These are phyloP conservation scores for Darwinula stevensoni DNA, from an alignment of 2,888 invertebrate species.

Conservation along the genomic window DNA sequence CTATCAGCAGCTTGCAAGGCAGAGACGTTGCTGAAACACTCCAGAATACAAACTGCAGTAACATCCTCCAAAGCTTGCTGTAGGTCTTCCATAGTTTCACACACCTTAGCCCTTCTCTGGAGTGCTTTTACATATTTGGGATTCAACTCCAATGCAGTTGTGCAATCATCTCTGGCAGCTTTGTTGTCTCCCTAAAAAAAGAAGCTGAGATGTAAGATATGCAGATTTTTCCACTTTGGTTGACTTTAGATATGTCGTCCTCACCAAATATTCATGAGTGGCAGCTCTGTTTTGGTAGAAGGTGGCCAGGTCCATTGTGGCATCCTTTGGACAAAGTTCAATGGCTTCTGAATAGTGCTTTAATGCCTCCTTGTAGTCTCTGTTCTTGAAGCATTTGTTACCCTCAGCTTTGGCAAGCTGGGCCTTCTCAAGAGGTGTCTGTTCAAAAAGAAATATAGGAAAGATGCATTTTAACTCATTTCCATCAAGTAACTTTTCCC, in stretches of 20 bases:
- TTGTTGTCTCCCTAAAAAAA: constrained; percentile 29
- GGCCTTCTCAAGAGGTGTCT: too few species aligned
- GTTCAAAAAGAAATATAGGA: too few species aligned
- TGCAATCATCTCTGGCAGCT: constrained; percentile 58
- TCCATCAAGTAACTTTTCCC: not conserved
- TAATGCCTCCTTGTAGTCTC: constrained; percentile 19
- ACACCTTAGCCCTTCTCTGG: constrained; percentile 34
- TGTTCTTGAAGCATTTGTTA: constrained; percentile 19
- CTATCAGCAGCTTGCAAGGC: constrained; percentile 58
- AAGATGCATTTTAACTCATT: constrained; percentile 23
- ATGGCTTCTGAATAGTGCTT: constrained; percentile 21
- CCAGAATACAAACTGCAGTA: constrained; percentile 68
- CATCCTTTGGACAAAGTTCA: constrained; percentile 20
- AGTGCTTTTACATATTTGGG: constrained; percentile 65
- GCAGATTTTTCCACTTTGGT: constrained; percentile 3
- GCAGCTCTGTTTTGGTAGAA: constrained; percentile 91
- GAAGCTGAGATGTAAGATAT: constrained; percentile 1
- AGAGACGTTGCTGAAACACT: constrained; percentile 51
- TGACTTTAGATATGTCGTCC: constrained; percentile 8
- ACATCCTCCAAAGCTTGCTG: constrained; percentile 62
- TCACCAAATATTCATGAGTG: constrained; percentile 57
- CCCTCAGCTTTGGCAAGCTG: constrained; percentile 19
- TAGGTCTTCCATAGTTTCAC: constrained; percentile 47
- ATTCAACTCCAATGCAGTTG: constrained; percentile 50
- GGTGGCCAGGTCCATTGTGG: constrained; percentile 44